phyloP scores from a whole-genome alignment of 23 tunicate species.

The Clavelina lepadiformis region DNA sequence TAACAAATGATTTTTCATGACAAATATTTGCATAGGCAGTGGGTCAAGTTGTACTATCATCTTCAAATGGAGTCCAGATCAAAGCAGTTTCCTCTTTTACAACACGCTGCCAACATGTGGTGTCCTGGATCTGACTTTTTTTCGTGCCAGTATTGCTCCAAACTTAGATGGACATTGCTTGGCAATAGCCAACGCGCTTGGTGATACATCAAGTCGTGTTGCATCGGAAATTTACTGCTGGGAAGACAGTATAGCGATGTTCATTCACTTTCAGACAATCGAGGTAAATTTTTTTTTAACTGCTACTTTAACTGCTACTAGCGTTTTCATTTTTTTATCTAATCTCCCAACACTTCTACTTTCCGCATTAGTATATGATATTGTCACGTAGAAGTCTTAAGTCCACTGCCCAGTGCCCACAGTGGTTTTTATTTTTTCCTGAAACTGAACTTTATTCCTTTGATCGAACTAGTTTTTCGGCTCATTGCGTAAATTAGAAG shows the following conservation, averaged over 20 bases:
- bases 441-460: no score
- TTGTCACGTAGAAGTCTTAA: no score
- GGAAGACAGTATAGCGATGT: background rate
- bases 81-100: conserved; percentile 18
- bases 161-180: conserved; percentile 18
- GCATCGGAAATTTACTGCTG: conserved; percentile 53
- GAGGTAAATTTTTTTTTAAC: conserved; percentile 25
- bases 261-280: conserved; percentile 15
- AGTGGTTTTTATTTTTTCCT: no score
- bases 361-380: no score
- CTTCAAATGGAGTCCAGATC: conserved; percentile 37
- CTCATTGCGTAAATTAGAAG: no score
- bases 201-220: conserved; percentile 31
- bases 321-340: background rate
- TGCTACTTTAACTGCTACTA: background rate
- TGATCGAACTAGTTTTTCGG: no score
- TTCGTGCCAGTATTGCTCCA: conserved; percentile 5
- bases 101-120: conserved; percentile 38
- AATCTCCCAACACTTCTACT: no score
- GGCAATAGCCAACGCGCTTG: conserved; percentile 47
- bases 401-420: no score
- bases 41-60: conserved; percentile 18
- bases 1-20: background rate
- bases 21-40: background rate
- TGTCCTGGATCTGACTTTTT: conserved; percentile 49